A percentile compares a stretch with the other conserved stretches of the same genome.
These are phyloP conservation scores for Phania funesta DNA, from an alignment of 2,888 invertebrate genomes.

Conservation along the genomic window DNA sequence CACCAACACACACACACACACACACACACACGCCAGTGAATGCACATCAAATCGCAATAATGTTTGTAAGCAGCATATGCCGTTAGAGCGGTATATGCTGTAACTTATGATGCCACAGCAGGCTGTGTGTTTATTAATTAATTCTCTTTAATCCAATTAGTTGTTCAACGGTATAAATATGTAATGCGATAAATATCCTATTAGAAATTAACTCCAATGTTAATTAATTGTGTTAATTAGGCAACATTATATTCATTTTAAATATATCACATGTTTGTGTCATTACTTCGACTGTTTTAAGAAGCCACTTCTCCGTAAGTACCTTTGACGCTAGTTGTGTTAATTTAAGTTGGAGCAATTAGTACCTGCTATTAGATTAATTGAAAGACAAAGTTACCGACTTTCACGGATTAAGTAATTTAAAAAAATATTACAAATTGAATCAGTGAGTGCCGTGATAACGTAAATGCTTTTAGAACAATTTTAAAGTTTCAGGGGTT, in stretches of 20 bases:
- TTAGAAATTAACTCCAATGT: no score
- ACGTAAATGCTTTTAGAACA: no score
- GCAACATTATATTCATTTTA: neutral
- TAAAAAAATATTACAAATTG: no score
- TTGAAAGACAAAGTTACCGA: no score
- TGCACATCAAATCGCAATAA: neutral
- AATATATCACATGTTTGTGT: neutral
- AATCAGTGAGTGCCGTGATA: no score
- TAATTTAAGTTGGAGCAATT: no score
- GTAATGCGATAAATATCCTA: no score
- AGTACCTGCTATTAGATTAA: no score
- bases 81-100: neutral
- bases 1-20: neutral
- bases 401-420: no score
- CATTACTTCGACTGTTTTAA: neutral
- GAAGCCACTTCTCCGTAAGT: neutral
- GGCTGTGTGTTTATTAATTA: constrained; percentile 12
- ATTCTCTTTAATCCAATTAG: constrained; percentile 55
- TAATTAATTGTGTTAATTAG: constrained; percentile 26
- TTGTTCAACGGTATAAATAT: constrained; percentile 48
- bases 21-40: neutral
- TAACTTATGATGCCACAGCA: constrained; percentile 17
- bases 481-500: no score
- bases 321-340: no score
- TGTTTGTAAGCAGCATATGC: constrained; percentile 6